Evolutionary conservation across 2,797 vertebrate genomes (phyloP), one percentile per base, ranked within the genome.

Genomic region (Ispidina picta): DNA sequence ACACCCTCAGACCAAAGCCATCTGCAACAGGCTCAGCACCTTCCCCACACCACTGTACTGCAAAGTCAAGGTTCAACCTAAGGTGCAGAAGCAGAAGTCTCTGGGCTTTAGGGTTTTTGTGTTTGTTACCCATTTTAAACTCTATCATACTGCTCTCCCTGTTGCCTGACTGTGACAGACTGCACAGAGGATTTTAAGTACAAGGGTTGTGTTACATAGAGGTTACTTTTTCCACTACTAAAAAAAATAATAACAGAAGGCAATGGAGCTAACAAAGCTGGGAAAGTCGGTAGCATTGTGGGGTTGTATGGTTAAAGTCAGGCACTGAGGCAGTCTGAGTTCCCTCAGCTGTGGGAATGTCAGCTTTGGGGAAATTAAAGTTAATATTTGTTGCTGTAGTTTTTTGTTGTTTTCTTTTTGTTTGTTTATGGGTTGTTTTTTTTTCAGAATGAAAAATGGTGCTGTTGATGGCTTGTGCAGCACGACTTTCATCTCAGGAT

Each of bases 341-440:
- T 84, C n/a, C 41, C 54, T 64, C 54, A 71, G 64, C n/a, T 6
- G 2, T 0, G 0, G n/a, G 62, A 76, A 56, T 2, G 12, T 23
- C 63, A 35, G 33, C 26, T 66, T 75, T 54, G 56, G 39, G 76
- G 44, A 54, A 37, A 49, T 74, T 75, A 18, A 41, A 51, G 23
- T 51, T 74, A 84, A 66, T 31, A 35, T 79, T 78, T 80, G 48
- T 33, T 83, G 46, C 35, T 65, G 39, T 55, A 9, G 39, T 39
- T 71, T 77, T 71, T 63, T 88, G 12, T 62, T 90, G 48, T 6
- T 63, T 44, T 4, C 8, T 71, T 56, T 23, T 10, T 1, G 66
- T 63, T 48, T 83, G 20, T 9, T 35, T 37, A 25, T 28, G 10
- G 19, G 18, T 29, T 20, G 39, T 41, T 0, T 68, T 68, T 59